A percentile compares a stretch with the other conserved stretches of the same genome.
Evolutionary conservation across 2,797 vertebrate genomes (phyloP).

Genomic region (Sebastes kiyomatsui): DNA sequence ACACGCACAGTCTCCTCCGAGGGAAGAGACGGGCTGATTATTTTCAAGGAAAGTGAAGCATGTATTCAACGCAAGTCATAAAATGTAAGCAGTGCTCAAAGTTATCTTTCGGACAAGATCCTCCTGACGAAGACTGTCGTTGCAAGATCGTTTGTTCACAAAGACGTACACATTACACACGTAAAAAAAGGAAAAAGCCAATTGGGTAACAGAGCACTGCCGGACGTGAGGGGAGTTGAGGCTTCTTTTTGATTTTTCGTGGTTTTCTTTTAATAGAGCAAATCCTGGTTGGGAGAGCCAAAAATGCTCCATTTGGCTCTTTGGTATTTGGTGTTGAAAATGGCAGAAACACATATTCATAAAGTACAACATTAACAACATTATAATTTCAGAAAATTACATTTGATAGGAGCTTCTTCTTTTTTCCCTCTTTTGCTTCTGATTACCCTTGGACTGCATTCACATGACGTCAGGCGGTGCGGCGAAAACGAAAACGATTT

Average conservation of each 20-base stretch:
- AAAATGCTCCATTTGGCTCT: slow-evolving; percentile 61
- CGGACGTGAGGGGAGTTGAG: slow-evolving; percentile 33
- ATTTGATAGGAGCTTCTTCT: slow-evolving; percentile 33
- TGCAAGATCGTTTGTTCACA: slow-evolving; percentile 56
- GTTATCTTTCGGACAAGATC: slow-evolving; percentile 34
- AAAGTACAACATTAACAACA: slow-evolving; percentile 77
- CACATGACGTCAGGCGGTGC: neutral
- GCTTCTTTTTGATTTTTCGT: slow-evolving; percentile 25
- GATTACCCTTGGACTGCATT: slow-evolving; percentile 2
- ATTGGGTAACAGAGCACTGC: slow-evolving; percentile 42
- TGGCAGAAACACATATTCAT: slow-evolving; percentile 70
- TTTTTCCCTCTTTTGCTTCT: slow-evolving; percentile 22
- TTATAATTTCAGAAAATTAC: slow-evolving; percentile 69
- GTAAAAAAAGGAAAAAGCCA: slow-evolving; percentile 31
- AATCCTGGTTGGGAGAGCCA: slow-evolving; percentile 54
- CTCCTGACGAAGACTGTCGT: slow-evolving; percentile 32
- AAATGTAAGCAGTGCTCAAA: slow-evolving; percentile 53
- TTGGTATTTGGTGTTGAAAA: slow-evolving; percentile 73
- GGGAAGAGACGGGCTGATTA: neutral
- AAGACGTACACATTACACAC: slow-evolving; percentile 67
- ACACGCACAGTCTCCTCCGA: slow-evolving; percentile 25
- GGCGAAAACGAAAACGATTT: neutral
- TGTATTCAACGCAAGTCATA: slow-evolving; percentile 48
- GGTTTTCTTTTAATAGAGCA: slow-evolving; percentile 25
- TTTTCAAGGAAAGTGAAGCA: slow-evolving; percentile 40